phyloP scores from a whole-genome alignment of 2,797 vertebrate species.

The Arrhamphus sclerolepis region DNA sequence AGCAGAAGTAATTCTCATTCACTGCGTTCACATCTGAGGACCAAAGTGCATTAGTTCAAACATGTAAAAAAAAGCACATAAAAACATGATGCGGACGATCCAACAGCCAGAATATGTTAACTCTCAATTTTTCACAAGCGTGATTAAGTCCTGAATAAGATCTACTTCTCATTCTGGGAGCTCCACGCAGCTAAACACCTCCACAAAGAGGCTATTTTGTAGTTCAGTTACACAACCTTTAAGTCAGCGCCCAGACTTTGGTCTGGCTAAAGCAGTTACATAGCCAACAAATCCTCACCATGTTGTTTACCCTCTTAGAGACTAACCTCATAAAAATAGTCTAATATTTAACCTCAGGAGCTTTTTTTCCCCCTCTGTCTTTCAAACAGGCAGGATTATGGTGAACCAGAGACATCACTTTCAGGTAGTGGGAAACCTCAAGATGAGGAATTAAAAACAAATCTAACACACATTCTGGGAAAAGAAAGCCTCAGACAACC shows the following conservation, averaged over 20 bases:
- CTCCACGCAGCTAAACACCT: conserved; percentile 10
- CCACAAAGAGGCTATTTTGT: conserved; percentile 25
- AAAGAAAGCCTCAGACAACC: too few species aligned
- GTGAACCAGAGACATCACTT: conserved; percentile 2
- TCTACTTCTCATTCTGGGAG: conserved; percentile 1
- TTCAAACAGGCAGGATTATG: conserved; percentile 4
- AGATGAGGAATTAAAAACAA: background rate
- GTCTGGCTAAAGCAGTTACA: conserved; percentile 19
- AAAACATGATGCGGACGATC: too few species aligned
- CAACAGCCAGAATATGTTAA: too few species aligned
- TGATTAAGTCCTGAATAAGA: background rate
- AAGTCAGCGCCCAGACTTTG: conserved; percentile 44
- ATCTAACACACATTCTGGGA: background rate
- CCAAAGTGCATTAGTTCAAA: too few species aligned
- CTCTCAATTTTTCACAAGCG: too few species aligned
- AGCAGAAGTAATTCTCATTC: too few species aligned
- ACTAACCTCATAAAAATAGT: conserved; percentile 5
- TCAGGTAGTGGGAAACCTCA: background rate
- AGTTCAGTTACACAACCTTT: conserved; percentile 42
- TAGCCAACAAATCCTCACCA: background rate
- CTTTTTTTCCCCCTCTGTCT: background rate
- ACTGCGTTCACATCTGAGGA: too few species aligned
- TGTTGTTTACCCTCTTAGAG: conserved; percentile 16
- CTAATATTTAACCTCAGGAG: conserved; percentile 20
- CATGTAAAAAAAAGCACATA: too few species aligned